phyloP scores from a whole-genome alignment of 2,888 invertebrate genomes.

The Microctonus brassicae region DNA sequence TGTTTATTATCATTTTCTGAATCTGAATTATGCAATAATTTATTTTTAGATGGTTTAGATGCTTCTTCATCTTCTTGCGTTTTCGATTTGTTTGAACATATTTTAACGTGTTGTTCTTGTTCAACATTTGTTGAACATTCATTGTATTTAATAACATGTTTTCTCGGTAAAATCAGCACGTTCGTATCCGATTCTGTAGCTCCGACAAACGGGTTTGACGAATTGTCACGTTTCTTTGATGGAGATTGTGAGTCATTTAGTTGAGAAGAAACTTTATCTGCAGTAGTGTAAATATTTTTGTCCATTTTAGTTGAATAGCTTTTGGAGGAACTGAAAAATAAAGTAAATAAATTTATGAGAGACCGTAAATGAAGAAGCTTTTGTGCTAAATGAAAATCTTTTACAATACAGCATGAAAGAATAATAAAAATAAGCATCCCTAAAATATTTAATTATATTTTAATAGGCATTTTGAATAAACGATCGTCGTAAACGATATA shows the following conservation, averaged over 20 bases:
- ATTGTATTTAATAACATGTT: not conserved
- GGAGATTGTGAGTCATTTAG: not conserved
- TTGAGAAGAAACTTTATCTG: not conserved
- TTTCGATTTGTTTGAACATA: too few species aligned
- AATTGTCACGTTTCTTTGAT: not conserved
- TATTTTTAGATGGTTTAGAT: not conserved
- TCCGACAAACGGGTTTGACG: not conserved
- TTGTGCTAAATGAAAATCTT: too few species aligned
- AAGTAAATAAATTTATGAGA: not conserved
- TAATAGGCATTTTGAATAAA: too few species aligned
- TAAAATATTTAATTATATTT: too few species aligned
- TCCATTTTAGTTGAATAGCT: not conserved
- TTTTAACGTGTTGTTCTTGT: not conserved
- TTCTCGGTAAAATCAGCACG: not conserved
- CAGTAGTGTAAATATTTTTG: not conserved
- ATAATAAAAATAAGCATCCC: too few species aligned
- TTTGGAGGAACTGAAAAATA: not conserved
- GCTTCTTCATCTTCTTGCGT: too few species aligned
- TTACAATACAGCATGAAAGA: too few species aligned
- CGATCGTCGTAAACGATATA: too few species aligned
- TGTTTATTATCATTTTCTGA: too few species aligned
- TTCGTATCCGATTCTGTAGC: not conserved
- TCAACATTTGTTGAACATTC: not conserved
- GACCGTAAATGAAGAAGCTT: not conserved
- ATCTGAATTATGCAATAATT: too few species aligned